Evolutionary conservation across 2,113 vertebrate genomes (phyloP).

Genomic region (Burhinus bistriatus): DNA sequence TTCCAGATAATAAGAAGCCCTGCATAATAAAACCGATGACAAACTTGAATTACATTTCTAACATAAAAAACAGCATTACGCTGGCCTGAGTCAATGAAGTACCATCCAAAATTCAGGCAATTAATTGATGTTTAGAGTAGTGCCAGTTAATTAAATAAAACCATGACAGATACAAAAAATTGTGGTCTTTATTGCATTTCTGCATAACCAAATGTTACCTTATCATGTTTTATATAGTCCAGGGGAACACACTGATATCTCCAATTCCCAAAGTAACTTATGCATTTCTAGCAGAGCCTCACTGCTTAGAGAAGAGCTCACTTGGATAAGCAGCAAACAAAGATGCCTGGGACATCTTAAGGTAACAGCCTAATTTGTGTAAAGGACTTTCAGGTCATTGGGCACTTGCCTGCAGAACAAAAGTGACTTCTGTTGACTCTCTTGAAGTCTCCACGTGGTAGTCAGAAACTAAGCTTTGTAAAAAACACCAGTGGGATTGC

Average conservation of each 20-base stretch:
- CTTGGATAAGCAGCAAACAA: not conserved
- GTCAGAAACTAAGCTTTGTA: not conserved
- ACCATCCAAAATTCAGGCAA: not conserved
- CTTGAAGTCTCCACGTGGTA: fast-evolving
- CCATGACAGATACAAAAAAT: not conserved
- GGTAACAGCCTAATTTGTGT: not conserved
- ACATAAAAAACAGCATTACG: not conserved
- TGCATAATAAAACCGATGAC: not conserved
- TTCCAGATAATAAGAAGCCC: not conserved
- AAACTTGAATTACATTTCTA: not conserved
- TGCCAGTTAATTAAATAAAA: not conserved
- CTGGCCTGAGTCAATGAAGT: not conserved
- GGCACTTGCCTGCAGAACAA: not conserved
- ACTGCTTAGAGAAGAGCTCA: not conserved
- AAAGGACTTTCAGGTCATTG: not conserved
- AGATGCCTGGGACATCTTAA: not conserved
- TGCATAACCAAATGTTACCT: not conserved
- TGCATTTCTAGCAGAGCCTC: not conserved
- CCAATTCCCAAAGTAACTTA: not conserved
- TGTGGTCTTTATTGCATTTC: not conserved
- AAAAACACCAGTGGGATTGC: not conserved
- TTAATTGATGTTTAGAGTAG: not conserved
- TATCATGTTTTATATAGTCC: fast-evolving
- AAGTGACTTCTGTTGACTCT: not conserved
- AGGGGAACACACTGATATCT: not conserved